Conservation (phyloP, 2,797 vertebrate species). For the Euthynnus affinis region DNA sequence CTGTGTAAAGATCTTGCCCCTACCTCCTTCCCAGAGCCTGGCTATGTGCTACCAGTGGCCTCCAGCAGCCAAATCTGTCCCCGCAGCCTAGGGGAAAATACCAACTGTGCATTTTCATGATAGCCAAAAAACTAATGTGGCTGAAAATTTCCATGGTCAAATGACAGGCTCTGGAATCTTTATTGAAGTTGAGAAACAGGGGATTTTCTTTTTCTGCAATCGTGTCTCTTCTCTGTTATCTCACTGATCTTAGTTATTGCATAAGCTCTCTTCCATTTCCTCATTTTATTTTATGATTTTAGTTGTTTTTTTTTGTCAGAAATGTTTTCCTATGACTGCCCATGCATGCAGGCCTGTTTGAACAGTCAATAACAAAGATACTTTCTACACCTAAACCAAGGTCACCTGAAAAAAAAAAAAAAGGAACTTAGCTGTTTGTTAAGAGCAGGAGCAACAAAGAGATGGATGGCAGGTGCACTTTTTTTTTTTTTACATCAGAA, state of each 20-base stretch:
- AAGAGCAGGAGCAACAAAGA: not conserved
- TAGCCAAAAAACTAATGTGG: conserved; percentile 64
- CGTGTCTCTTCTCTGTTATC: conserved; percentile 24
- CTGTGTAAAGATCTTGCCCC: conserved; percentile 17
- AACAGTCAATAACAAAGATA: conserved; percentile 12
- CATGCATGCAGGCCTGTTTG: conserved; percentile 48
- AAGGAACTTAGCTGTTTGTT: not conserved
- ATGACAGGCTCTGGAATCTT: conserved; percentile 38
- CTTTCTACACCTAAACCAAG: conserved; percentile 18
- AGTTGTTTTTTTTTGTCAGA: conserved; percentile 23
- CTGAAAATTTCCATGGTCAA: conserved; percentile 51
- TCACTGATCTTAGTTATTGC: conserved; percentile 42
- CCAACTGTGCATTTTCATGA: conserved; percentile 70
- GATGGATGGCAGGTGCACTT: not conserved
- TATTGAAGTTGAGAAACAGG: conserved; percentile 42
- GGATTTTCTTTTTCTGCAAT: conserved; percentile 14
- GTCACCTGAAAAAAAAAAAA: conserved; percentile 30
- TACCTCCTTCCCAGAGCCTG: conserved; percentile 35
- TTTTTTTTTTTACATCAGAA: not conserved
- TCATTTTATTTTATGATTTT: conserved; percentile 49
- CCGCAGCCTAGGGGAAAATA: conserved; percentile 62
- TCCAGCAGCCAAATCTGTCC: conserved; percentile 72
- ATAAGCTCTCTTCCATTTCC: conserved; percentile 66
- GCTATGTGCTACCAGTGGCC: conserved; percentile 48
- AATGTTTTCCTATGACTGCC: conserved; percentile 36